Evolutionary conservation across 2,888 invertebrate species (phyloP), one percentile per base, ranked within the genome.

Genomic region (Sisyra terminalis): DNA sequence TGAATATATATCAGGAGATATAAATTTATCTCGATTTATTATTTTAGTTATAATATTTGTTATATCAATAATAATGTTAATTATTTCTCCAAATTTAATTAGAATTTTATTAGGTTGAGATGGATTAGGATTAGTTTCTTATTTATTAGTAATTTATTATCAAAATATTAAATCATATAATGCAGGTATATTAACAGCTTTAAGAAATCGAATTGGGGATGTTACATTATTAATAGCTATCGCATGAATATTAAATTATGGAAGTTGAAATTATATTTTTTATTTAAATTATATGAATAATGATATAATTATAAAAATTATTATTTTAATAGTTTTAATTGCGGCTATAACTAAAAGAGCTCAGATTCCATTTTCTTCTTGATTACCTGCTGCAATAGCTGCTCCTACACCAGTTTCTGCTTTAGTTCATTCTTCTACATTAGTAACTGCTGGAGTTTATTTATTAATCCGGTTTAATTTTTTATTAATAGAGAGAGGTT

Each of bases 341-440:
- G 74, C 75, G 0, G 67, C 71, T 42, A 72, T 80, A 64, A 81
- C 81, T 46, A 84, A 84, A 62, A 83, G 81, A 50, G 83, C 82
- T 55, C 82, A 84, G 61, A 73, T 83, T 68, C 82, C 83, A 38
- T 85, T 84, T 75, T 79, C 78, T 47, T 70, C 78, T 37, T 84
- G 82, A 52, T 60, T 82, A 39, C 83, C 83, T 0, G 75, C 74
- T 1, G 81, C 81, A 35, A 83, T 83, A 60, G 77, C 79, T 0
- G 82, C 81, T 36, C 82, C 82, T 29, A 83, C 81, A 0, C 81
- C 81, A 8, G 74, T 82, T 44, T 79, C 79, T n/a, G 70, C 79
- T 46, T 69, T 82, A 63, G 80, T 78, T 49, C 80, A 83, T 69
- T 83, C 82, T 48, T 83, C 80, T 3, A 83, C 82, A 48, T 69